Evolutionary conservation across 53 echinoderm and acorn worm genomes (phyloP), one percentile per base, ranked within the genome.

Genomic region (Echinometra lucunter): DNA sequence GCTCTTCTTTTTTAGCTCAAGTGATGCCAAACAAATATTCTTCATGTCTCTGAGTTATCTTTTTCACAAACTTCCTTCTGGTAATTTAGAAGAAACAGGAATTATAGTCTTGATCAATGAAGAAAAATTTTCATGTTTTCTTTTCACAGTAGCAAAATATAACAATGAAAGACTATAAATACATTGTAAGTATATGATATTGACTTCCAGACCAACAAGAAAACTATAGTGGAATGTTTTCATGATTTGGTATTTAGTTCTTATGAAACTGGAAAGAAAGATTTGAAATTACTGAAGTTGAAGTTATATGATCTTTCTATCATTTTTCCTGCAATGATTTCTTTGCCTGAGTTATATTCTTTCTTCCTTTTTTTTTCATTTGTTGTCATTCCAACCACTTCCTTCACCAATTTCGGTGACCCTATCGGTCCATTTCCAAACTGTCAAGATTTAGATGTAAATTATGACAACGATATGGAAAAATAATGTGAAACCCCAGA

Each of bases 161-260:
- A 85, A 47, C n/a, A n/a, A 85, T 85, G 49, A 78, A 78, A 78
- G 78, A 78, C 78, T 78, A 47, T 15, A 49, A 34, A 9, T 78
- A 69, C 69, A 69, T 69, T 74, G 2, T 40, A 19, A 18, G 17
- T 82, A 42, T 27, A 21, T 81, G 40, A 38, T 37, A 25, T 81
- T 7, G 35, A 74, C 13, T 74, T 32, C 32, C 53, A 74, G 35
- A 37, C 34, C 12, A 15, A 37, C 7, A 38, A 49, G 49, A 49
- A 85, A 47, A 28, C 19, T 85, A 28, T 28, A 85, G n/a, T 85
- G 85, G 85, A 85, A 85, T 85, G 85, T 85, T n/a, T 85, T 45
- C 45, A 85, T 85, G 45, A 47, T 85, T 85, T 85, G 47, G 85
- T 85, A 49, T 49, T 49, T 12, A 45, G n/a, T 85, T 85, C 12